Evolutionary conservation across 2,888 invertebrate genomes (phyloP).

Genomic region (Eupeodes latifasciatus): DNA sequence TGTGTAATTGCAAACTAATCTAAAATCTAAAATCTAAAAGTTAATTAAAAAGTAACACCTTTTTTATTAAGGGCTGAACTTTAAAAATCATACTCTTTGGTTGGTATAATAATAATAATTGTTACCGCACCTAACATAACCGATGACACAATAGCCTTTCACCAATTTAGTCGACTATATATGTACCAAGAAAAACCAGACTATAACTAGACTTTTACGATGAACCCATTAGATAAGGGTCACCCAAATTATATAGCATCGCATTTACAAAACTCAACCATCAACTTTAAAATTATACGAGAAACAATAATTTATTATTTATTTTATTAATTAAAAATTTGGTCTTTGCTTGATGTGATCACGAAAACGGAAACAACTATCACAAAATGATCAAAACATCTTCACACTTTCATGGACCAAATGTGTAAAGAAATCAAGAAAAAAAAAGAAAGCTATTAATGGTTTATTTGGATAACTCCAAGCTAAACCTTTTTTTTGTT

Average conservation of each 20-base stretch:
- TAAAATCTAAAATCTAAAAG: too few species aligned
- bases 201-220: not conserved
- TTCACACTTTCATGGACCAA: not conserved
- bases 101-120: not conserved
- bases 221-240: conserved; percentile 29
- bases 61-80: too few species aligned
- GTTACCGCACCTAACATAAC: conserved; percentile 19
- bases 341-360: not conserved
- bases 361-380: conserved; percentile 1
- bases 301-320: not conserved
- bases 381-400: not conserved
- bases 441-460: too few species aligned
- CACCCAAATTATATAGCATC: too few species aligned
- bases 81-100: too few species aligned
- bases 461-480: too few species aligned
- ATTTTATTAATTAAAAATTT: not conserved
- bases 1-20: too few species aligned
- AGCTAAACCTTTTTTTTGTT: too few species aligned
- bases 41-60: too few species aligned
- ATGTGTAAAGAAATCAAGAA: too few species aligned
- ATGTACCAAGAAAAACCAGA: not conserved
- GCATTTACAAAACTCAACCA: not conserved
- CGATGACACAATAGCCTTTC: conserved; percentile 27
- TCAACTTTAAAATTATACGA: not conserved
- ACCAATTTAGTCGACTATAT: not conserved